These are phyloP conservation scores for Corythoichthys intestinalis DNA, from an alignment of 2,113 vertebrate genomes.

Conservation along the genomic window DNA sequence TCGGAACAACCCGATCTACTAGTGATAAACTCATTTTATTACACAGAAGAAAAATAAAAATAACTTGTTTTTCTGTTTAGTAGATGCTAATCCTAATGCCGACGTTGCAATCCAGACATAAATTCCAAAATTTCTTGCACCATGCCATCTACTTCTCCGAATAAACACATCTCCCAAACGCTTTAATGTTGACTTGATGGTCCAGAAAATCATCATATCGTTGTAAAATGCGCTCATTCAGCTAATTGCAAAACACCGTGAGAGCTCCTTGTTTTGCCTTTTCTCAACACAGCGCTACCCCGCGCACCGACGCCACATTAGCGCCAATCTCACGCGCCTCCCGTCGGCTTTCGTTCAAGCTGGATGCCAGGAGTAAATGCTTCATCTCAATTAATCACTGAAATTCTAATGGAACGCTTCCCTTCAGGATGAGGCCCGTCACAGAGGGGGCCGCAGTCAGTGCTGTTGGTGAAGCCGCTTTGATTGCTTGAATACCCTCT, in stretches of 20 bases:
- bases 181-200: slow-evolving; percentile 59
- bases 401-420: slow-evolving; percentile 71
- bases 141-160: neutral
- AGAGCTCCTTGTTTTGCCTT: slow-evolving; percentile 30
- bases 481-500: slow-evolving; percentile 69
- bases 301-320: slow-evolving; percentile 40
- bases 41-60: too few relatives aligned
- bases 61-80: too few relatives aligned
- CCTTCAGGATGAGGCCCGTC: slow-evolving; percentile 68
- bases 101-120: too few relatives aligned
- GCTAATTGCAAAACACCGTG: slow-evolving; percentile 41
- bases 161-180: slow-evolving; percentile 26
- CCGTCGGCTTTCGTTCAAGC: slow-evolving; percentile 49
- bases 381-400: slow-evolving; percentile 68
- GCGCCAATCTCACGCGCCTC: slow-evolving; percentile 44
- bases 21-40: too few relatives aligned
- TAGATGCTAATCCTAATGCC: too few relatives aligned
- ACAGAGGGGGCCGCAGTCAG: slow-evolving; percentile 62
- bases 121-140: neutral
- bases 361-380: slow-evolving; percentile 58
- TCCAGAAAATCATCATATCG: slow-evolving; percentile 37
- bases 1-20: too few relatives aligned
- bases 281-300: slow-evolving; percentile 30
- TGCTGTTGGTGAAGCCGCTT: slow-evolving; percentile 59
- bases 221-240: slow-evolving; percentile 25